Evolutionary conservation across 2,888 invertebrate species (phyloP).

Genomic region (Lypha dubia): DNA sequence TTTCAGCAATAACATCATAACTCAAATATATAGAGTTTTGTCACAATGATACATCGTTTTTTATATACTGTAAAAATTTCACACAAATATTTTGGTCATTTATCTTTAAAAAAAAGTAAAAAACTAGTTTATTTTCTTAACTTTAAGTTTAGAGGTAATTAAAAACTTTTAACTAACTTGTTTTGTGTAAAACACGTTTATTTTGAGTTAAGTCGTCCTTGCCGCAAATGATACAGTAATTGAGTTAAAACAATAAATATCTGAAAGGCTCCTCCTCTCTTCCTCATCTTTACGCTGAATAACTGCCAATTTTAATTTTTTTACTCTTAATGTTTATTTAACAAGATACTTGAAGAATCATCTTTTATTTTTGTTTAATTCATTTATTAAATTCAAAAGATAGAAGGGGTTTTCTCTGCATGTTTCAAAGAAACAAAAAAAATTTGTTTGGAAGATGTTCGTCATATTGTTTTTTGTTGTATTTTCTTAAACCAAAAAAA

Average conservation of each 20-base stretch:
- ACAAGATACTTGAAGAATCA: conserved; percentile 47
- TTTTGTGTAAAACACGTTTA: too few species aligned
- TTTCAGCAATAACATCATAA: neutral
- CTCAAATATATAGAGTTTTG: too few species aligned
- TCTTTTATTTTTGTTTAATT: conserved; percentile 44
- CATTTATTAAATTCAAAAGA: conserved; percentile 37
- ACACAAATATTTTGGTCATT: too few species aligned
- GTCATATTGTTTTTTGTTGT: conserved; percentile 21
- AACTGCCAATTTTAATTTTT: neutral
- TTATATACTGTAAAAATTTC: too few species aligned
- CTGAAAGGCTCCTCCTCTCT: neutral
- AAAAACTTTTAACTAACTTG: too few species aligned
- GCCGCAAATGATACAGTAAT: conserved; percentile 8
- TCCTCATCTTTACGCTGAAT: neutral
- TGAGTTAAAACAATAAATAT: conserved; percentile 33
- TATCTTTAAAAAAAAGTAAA: too few species aligned
- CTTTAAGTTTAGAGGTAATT: too few species aligned
- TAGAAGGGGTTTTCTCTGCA: neutral
- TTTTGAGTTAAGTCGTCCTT: too few species aligned
- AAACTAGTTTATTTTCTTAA: too few species aligned
- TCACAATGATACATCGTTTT: too few species aligned
- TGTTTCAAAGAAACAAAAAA: neutral
- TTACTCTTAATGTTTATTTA: conserved; percentile 45
- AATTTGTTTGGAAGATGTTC: neutral
- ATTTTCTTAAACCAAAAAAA: neutral